Evolutionary conservation across 2,797 vertebrate genomes (phyloP).

Genomic region (Lindbergichthys nudifrons): DNA sequence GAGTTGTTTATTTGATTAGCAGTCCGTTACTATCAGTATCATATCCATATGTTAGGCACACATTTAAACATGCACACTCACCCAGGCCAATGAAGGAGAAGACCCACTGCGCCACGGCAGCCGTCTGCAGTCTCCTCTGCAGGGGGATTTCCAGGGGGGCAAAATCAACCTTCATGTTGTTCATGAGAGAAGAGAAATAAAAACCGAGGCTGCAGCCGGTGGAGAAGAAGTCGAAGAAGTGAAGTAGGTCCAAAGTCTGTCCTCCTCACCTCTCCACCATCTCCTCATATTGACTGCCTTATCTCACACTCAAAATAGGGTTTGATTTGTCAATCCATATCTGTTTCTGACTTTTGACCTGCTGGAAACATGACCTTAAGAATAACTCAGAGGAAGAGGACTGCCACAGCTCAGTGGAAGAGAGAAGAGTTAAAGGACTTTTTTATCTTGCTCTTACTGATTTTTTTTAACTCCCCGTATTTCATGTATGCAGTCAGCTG

Average conservation of each 20-base stretch:
- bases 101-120: conserved; percentile 88
- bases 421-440: neutral
- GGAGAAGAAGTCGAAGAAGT: conserved; percentile 19
- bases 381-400: neutral
- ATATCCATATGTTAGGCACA: neutral
- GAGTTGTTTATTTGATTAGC: neutral
- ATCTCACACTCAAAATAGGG: conserved; percentile 67
- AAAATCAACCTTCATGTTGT: conserved; percentile 89
- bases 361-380: conserved; percentile 5
- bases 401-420: neutral
- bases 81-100: conserved; percentile 90
- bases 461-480: neutral
- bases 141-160: conserved; percentile 84
- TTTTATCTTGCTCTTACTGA: neutral
- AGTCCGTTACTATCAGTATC: neutral
- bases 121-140: conserved; percentile 89
- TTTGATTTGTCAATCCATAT: conserved; percentile 60
- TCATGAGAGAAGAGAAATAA: neutral
- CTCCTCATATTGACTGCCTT: conserved; percentile 59
- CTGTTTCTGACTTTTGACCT: conserved; percentile 74
- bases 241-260: conserved; percentile 84
- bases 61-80: conserved; percentile 76
- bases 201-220: conserved; percentile 16
- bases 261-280: conserved; percentile 34
- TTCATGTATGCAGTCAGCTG: neutral